These are phyloP conservation scores for Homarus americanus DNA, from an alignment of 1,140 invertebrate genomes.

Conservation along the genomic window DNA sequence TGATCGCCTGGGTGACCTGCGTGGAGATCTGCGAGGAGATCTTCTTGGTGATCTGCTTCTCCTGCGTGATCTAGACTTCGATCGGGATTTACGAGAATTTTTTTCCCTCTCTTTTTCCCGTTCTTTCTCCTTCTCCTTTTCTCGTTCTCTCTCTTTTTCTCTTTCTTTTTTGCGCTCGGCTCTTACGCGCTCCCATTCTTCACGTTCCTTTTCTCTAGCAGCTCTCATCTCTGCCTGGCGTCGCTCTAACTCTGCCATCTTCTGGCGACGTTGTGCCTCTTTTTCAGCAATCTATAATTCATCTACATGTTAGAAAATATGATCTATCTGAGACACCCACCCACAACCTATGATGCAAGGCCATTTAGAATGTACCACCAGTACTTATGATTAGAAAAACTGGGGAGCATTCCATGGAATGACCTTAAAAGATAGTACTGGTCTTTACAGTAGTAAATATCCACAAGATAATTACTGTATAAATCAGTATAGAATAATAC, in stretches of 20 bases:
- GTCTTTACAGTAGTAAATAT: too few species aligned
- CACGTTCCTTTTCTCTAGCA: slow-evolving; percentile 54
- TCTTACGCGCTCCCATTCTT: slow-evolving; percentile 44
- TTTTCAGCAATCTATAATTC: slow-evolving; percentile 93
- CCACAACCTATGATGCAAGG: too few species aligned
- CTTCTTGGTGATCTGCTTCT: slow-evolving; percentile 58
- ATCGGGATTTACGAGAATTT: slow-evolving; percentile 35
- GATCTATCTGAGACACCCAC: too few species aligned
- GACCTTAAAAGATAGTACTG: too few species aligned
- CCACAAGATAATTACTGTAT: too few species aligned
- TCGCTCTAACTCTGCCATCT: slow-evolving; percentile 79
- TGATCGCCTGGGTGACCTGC: slow-evolving; percentile 40
- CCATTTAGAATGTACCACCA: too few species aligned
- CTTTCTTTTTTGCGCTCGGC: slow-evolving; percentile 53
- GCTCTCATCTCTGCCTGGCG: slow-evolving; percentile 56
- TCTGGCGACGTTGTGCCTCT: slow-evolving; percentile 89
- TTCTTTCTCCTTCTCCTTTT: slow-evolving; percentile 52
- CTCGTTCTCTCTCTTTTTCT: slow-evolving; percentile 46
- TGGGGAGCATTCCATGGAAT: too few species aligned
- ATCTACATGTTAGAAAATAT: too few species aligned
- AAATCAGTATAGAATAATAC: too few species aligned
- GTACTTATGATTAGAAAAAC: too few species aligned
- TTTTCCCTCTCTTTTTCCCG: slow-evolving; percentile 51
- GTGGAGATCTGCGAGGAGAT: slow-evolving; percentile 50
- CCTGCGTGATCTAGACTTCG: slow-evolving; percentile 51